These are phyloP conservation scores for Rutpela maculata DNA, from an alignment of 2,888 invertebrate genomes.

Conservation along the genomic window DNA sequence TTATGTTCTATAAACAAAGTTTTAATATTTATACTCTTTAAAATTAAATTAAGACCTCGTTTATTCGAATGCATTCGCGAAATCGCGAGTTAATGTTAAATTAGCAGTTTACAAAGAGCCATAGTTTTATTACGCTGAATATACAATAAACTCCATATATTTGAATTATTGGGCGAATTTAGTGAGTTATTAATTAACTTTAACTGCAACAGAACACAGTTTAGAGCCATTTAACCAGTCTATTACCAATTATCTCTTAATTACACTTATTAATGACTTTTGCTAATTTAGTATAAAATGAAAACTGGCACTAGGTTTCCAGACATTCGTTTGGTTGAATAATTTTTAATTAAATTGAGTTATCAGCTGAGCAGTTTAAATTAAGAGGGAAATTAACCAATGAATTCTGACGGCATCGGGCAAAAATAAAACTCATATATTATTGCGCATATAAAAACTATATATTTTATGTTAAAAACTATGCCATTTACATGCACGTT, in stretches of 20 bases:
- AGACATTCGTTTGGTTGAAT: constrained; percentile 9
- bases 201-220: constrained; percentile 29
- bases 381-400: constrained; percentile 2
- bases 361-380: not conserved
- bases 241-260: constrained; percentile 45
- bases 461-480: too few relatives aligned
- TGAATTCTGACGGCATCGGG: not conserved
- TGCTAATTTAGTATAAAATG: constrained; percentile 32
- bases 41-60: not conserved
- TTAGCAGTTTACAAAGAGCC: not conserved
- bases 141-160: constrained; percentile 5
- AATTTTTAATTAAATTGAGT: constrained; percentile 21
- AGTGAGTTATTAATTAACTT: constrained; percentile 33
- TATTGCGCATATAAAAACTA: not conserved
- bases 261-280: constrained; percentile 43
- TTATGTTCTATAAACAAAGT: not conserved
- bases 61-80: not conserved
- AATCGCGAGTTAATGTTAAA: not conserved
- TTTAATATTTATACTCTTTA: constrained; percentile 19
- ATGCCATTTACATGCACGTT: too few relatives aligned
- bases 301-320: constrained; percentile 4
- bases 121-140: constrained; percentile 1
- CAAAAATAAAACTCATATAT: not conserved
- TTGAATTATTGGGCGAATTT: constrained; percentile 15
- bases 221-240: constrained; percentile 32